Percentiles rank a stretch among this genome's conserved stretches.
Conservation (phyloP, 2,888 invertebrate species). For the Proisotoma minuta region DNA sequence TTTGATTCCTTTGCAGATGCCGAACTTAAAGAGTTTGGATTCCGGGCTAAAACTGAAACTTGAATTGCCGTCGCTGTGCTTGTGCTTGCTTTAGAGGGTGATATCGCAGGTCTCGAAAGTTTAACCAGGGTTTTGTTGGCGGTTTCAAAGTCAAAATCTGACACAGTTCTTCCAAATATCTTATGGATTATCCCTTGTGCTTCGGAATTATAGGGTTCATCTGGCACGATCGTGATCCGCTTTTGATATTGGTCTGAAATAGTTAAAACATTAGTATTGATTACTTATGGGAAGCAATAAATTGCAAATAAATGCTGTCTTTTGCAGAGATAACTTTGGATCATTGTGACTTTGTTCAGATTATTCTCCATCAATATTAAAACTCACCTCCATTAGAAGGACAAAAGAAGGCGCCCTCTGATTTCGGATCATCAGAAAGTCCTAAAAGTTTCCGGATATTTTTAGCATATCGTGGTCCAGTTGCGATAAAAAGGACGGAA, state of each 20-base stretch:
- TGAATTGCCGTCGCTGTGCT: too few species aligned
- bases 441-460: conserved; percentile 66
- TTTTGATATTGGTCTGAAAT: conserved; percentile 61
- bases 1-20: too few species aligned
- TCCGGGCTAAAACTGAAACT: too few species aligned
- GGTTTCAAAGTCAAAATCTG: neutral
- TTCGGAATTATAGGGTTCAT: too few species aligned
- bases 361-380: neutral
- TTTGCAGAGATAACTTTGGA: neutral
- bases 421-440: conserved; percentile 58
- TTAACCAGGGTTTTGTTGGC: too few species aligned
- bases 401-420: conserved; percentile 54
- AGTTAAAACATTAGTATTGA: conserved; percentile 18
- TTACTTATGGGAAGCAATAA: conserved; percentile 27
- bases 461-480: conserved; percentile 63
- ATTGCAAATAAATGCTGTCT: neutral
- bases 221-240: conserved; percentile 56
- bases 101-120: too few species aligned
- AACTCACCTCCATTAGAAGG: conserved; percentile 54
- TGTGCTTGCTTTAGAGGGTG: too few species aligned
- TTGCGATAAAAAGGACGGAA: conserved; percentile 76
- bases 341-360: too few species aligned
- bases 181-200: neutral
- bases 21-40: too few species aligned
- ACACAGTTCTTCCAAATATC: conserved; percentile 6